Evolutionary conservation across 2,888 invertebrate genomes (phyloP).

Genomic region (Xestia xanthographa): DNA sequence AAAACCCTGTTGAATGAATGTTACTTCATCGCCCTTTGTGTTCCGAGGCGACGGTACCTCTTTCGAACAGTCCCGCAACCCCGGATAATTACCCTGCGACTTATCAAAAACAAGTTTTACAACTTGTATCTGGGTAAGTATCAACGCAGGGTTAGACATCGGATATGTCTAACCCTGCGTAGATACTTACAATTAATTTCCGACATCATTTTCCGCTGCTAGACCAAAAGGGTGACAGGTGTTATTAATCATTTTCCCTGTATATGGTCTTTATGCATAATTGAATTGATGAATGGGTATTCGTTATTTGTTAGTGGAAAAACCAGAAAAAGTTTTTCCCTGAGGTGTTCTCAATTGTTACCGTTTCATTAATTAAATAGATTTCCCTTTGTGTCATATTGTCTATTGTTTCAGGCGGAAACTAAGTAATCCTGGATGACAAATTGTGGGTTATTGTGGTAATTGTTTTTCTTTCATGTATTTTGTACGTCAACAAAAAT

Average conservation of each 20-base stretch:
- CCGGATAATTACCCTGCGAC: neutral
- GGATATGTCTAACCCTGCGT: too few species aligned
- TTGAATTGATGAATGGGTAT: slow-evolving; percentile 15
- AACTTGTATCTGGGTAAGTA: neutral
- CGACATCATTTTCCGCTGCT: neutral
- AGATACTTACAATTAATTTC: neutral
- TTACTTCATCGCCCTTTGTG: too few species aligned
- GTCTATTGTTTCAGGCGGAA: neutral
- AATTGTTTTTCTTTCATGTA: neutral
- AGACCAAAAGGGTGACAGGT: neutral
- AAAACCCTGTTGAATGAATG: too few species aligned
- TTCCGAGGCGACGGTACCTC: too few species aligned
- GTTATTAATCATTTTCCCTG: slow-evolving; percentile 9
- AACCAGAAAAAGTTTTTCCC: slow-evolving; percentile 20
- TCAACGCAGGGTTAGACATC: neutral
- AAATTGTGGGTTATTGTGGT: neutral
- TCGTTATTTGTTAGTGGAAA: slow-evolving; percentile 16
- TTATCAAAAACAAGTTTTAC: neutral
- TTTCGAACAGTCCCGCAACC: too few species aligned
- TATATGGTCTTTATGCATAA: neutral
- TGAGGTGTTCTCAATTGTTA: slow-evolving; percentile 11
- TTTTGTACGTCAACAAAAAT: neutral
- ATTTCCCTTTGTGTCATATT: slow-evolving; percentile 13
- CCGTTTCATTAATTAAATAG: slow-evolving; percentile 11
- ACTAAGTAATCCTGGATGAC: neutral